Conservation (phyloP, 2,888 invertebrate genomes). For the Nemotelus nigrinus region DNA sequence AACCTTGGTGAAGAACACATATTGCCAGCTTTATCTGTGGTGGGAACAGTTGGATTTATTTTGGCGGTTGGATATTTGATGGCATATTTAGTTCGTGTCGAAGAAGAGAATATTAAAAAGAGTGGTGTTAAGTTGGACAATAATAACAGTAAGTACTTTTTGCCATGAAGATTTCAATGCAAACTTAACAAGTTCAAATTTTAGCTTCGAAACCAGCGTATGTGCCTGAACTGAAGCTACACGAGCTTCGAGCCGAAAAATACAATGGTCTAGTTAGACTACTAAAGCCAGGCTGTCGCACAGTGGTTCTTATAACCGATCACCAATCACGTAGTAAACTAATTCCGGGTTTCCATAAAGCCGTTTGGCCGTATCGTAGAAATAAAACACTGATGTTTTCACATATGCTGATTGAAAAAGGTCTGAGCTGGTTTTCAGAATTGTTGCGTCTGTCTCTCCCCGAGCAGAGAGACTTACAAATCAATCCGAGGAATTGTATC, state of each 20-base stretch:
- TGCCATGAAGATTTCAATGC: not conserved
- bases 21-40: slow-evolving; percentile 79
- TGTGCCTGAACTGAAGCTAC: slow-evolving; percentile 78
- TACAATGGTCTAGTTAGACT: slow-evolving; percentile 93
- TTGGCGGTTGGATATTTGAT: slow-evolving; percentile 84
- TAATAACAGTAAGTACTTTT: slow-evolving; percentile 54
- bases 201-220: slow-evolving; percentile 48
- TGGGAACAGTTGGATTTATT: slow-evolving; percentile 82
- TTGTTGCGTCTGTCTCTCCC: slow-evolving; percentile 87
- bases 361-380: slow-evolving; percentile 95
- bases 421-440: slow-evolving; percentile 92
- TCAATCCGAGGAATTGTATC: slow-evolving; percentile 96
- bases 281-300: slow-evolving; percentile 94
- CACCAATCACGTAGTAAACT: slow-evolving; percentile 86
- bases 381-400: slow-evolving; percentile 97
- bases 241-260: slow-evolving; percentile 93
- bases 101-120: slow-evolving; percentile 63
- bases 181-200: not conserved
- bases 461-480: slow-evolving; percentile 82
- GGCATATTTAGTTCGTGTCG: slow-evolving; percentile 77
- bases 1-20: slow-evolving; percentile 81
- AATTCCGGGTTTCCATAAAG: slow-evolving; percentile 90
- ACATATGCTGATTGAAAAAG: slow-evolving; percentile 90
- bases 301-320: slow-evolving; percentile 90
- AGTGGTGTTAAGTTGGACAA: slow-evolving; percentile 57